Conservation (phyloP, 1,140 invertebrate species). For the Sesamia nonagrioides region DNA sequence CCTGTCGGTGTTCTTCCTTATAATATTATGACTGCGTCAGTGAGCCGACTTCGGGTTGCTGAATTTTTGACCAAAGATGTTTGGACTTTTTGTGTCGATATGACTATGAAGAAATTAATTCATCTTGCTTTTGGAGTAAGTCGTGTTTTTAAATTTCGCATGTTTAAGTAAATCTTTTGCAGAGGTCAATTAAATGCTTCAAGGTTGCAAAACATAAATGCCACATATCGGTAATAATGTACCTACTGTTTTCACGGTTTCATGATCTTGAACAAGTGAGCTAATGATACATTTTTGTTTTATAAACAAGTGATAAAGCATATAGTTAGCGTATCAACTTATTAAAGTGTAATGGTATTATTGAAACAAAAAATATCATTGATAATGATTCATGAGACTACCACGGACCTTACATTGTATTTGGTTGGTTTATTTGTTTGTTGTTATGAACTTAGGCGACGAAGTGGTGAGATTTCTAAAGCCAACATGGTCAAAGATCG, state of each 20-base stretch:
- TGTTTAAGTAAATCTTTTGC: neutral
- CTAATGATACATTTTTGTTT: neutral
- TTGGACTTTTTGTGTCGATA: no score
- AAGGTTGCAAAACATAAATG: neutral
- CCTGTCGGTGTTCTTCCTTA: no score
- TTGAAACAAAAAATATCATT: neutral
- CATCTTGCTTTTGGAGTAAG: no score
- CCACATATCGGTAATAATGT: neutral
- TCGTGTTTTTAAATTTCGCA: no score
- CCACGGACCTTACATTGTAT: neutral
- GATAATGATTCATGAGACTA: neutral
- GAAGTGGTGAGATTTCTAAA: no score
- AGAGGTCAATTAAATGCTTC: neutral
- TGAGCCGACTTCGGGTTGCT: no score
- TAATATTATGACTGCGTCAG: no score
- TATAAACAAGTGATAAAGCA: constrained; percentile 10
- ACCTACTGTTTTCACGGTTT: neutral
- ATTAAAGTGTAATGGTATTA: neutral
- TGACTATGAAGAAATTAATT: no score
- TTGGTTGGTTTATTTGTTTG: neutral
- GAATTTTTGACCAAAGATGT: no score
- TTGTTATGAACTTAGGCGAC: neutral
- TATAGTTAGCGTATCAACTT: neutral
- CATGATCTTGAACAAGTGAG: neutral
- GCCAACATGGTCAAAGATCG: no score